These are phyloP conservation scores for Amniataba percoides DNA, from an alignment of 2,797 vertebrate species.

Conservation along the genomic window DNA sequence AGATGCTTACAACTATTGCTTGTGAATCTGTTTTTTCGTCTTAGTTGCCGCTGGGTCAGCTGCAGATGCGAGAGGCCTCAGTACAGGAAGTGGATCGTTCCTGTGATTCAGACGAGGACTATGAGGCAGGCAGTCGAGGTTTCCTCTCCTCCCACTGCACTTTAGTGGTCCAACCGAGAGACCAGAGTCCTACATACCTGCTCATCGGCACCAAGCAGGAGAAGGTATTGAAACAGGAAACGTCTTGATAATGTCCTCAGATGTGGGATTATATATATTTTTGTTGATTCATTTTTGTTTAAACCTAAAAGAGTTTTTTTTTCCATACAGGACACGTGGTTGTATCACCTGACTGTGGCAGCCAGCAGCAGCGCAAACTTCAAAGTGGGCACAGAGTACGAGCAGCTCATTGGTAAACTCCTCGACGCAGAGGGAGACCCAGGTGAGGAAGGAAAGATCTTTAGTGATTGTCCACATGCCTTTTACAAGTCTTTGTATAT, in stretches of 20 bases:
- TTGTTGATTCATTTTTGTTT: background rate
- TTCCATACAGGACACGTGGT: conserved; percentile 90
- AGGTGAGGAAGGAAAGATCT: conserved; percentile 79
- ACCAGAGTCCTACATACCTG: conserved; percentile 95
- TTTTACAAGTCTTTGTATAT: background rate
- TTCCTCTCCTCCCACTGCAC: conserved; percentile 94
- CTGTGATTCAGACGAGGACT: conserved; percentile 96
- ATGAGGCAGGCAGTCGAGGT: conserved; percentile 89
- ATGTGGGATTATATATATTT: too few relatives aligned
- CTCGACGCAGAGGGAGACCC: conserved; percentile 91
- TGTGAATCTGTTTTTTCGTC: background rate
- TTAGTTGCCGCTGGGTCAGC: conserved; percentile 91
- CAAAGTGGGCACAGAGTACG: conserved; percentile 92
- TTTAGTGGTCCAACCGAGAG: conserved; percentile 91
- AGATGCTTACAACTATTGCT: background rate
- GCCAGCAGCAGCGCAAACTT: conserved; percentile 89
- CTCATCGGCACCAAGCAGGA: conserved; percentile 96
- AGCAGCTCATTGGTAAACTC: conserved; percentile 93
- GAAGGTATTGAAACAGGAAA: conserved; percentile 84
- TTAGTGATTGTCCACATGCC: too few relatives aligned
- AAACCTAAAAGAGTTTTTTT: background rate
- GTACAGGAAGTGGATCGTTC: conserved; percentile 95
- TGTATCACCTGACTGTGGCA: conserved; percentile 94
- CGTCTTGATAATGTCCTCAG: background rate
- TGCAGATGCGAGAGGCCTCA: conserved; percentile 87